phyloP scores from a whole-genome alignment of 2,113 vertebrate species.

The Protobothrops flavoviridis region DNA sequence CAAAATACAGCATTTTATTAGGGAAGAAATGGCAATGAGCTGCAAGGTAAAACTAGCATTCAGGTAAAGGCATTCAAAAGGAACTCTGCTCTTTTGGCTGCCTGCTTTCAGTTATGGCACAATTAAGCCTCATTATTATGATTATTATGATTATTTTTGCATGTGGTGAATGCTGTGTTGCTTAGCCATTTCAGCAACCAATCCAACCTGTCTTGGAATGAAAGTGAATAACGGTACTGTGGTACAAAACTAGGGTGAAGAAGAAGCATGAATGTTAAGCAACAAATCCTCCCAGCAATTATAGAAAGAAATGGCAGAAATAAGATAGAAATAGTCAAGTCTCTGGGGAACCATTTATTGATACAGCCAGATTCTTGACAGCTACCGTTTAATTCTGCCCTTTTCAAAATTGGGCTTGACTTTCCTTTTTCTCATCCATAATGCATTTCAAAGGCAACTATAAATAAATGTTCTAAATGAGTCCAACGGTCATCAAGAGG shows the following conservation, averaged over 20 bases:
- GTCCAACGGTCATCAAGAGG: slow-evolving; percentile 24
- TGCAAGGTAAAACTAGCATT: background rate
- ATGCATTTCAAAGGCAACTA: slow-evolving; percentile 25
- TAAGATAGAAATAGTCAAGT: slow-evolving; percentile 17
- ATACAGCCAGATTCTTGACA: slow-evolving; percentile 9
- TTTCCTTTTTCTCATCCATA: slow-evolving; percentile 29
- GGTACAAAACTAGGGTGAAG: background rate
- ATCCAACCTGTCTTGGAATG: background rate
- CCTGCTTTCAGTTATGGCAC: background rate
- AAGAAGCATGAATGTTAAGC: slow-evolving; percentile 26
- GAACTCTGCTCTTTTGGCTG: background rate
- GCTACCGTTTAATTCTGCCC: slow-evolving; percentile 19
- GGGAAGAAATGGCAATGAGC: background rate
- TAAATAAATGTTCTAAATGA: slow-evolving; percentile 32
- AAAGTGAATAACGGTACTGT: background rate
- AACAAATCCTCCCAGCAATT: slow-evolving; percentile 4
- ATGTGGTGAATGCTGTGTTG: background rate
- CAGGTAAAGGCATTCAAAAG: background rate
- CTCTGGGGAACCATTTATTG: slow-evolving; percentile 16
- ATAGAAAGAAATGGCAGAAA: slow-evolving; percentile 4
- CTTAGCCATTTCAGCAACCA: background rate
- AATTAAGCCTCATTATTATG: slow-evolving; percentile 13
- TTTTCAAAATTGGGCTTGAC: slow-evolving; percentile 18
- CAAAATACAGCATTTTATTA: background rate
- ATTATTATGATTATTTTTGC: slow-evolving; percentile 4